Evolutionary conservation across 2,113 vertebrate genomes (phyloP), one percentile per base, ranked within the genome.

Genomic region (Carollia perspicillata): DNA sequence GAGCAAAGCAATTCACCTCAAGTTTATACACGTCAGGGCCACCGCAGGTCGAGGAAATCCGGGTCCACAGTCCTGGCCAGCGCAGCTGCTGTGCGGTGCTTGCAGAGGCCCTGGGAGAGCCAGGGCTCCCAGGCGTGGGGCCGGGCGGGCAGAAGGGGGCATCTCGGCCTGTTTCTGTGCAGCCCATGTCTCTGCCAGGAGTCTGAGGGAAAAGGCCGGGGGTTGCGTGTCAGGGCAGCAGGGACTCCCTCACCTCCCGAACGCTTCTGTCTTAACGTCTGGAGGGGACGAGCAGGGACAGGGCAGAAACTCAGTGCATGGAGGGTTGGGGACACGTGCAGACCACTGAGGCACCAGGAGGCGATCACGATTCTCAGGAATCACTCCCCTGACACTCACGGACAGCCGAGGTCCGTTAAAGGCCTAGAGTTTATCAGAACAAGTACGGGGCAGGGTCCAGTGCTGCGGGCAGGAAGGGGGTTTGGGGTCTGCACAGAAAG

Each of bases 391-490:
- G 58, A 89, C 71, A 85, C 40, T 30, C 42, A 75, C 44, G 20
- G 35, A 89, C 60, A 80, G 28, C 71, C 3, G 37, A 35, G 16
- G 5, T 3, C 2, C 3, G 22, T 35, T 42, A 20, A 77, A n/a
- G 74, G 14, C 14, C 37, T 26, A 44, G 33, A 63, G 44, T n/a
- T 17, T 66, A n/a, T n/a, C n/a, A n/a, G 28, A n/a, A 10, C 35
- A 84, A 42, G 23, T 30, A 5, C 0, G 9, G 55, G 81, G 58
- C 30, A 20, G 75, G 5, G 28, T 0, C 8, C 33, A 23, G 11
- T 28, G 12, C 9, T 0, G 44, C 28, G 6, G 30, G 6, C 1
- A 1, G 7, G 30, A 5, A 1, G 28, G 55, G 6, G 14, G 42
- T 20, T 5, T 33, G 3, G 22, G 40, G 11, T 10, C 9, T 3